Evolutionary conservation across 2,113 vertebrate genomes (phyloP).

Genomic region (Triplophysa tibetana): DNA sequence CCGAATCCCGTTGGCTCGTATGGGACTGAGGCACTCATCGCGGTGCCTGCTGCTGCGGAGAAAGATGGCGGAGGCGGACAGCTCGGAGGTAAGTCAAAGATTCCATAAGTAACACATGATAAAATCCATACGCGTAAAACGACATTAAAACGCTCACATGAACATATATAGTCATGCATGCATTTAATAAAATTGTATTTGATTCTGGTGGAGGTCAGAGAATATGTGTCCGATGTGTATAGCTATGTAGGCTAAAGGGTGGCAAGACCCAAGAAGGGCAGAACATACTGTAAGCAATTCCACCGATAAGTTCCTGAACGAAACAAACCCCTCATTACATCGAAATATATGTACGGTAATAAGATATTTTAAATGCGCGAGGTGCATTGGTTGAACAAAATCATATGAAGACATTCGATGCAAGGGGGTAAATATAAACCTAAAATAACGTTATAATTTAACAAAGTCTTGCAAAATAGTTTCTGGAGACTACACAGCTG

Average conservation of each 20-base stretch:
- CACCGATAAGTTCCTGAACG: background rate
- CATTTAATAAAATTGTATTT: background rate
- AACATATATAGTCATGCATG: background rate
- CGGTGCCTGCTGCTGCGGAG: slow-evolving; percentile 97
- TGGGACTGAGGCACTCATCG: slow-evolving; percentile 98
- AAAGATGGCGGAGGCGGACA: slow-evolving; percentile 97
- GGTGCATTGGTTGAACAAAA: background rate
- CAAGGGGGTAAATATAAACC: background rate
- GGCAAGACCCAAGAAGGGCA: background rate
- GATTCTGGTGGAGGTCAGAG: slow-evolving; percentile 20
- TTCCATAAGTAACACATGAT: slow-evolving; percentile 32
- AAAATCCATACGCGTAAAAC: background rate
- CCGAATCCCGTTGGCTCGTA: slow-evolving; percentile 83
- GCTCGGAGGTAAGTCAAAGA: slow-evolving; percentile 85
- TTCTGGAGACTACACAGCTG: background rate
- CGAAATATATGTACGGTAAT: background rate
- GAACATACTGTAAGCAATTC: background rate
- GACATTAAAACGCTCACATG: background rate
- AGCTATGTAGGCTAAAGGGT: background rate
- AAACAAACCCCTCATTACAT: background rate
- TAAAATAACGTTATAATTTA: background rate
- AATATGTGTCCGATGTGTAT: slow-evolving; percentile 6
- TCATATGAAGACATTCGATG: background rate
- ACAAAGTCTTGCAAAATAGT: background rate
- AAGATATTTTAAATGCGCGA: background rate